phyloP scores from a whole-genome alignment of 1,140 invertebrate species.

The Drosophila kohkoa region DNA sequence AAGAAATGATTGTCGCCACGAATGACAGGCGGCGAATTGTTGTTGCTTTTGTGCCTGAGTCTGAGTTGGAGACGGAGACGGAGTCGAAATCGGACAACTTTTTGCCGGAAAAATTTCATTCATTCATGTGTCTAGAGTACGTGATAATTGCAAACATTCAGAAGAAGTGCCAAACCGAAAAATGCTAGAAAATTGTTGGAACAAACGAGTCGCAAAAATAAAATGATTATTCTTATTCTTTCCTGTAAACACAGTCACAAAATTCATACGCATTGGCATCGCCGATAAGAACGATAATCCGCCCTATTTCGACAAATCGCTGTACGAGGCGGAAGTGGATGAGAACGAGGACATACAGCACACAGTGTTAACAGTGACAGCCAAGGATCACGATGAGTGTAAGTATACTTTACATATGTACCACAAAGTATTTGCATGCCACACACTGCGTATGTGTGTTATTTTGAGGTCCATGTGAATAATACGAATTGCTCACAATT shows the following conservation, averaged over 20 bases:
- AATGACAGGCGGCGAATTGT: constrained; percentile 67
- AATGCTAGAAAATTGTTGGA: constrained; percentile 1
- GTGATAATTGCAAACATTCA: constrained; percentile 60
- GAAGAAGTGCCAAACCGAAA: constrained; percentile 19
- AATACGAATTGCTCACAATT: constrained; percentile 51
- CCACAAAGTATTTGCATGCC: constrained; percentile 30
- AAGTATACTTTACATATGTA: constrained; percentile 87
- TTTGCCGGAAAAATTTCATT: constrained; percentile 44
- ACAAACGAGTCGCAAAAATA: constrained; percentile 31
- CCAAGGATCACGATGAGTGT: constrained; percentile 99
- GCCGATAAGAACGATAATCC: constrained; percentile 99
- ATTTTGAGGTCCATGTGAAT: constrained; percentile 36
- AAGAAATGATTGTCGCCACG: constrained; percentile 61
- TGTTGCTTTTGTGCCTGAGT: constrained; percentile 53
- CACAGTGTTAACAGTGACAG: constrained; percentile 97
- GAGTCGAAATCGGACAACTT: constrained; percentile 28
- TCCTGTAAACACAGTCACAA: constrained; percentile 89
- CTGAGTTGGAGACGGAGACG: constrained; percentile 11
- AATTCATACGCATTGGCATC: constrained; percentile 96
- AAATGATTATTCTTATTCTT: constrained; percentile 34
- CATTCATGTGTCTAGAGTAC: constrained; percentile 51
- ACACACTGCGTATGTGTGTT: constrained; percentile 4
- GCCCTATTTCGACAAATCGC: constrained; percentile 97
- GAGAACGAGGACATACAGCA: constrained; percentile 99
- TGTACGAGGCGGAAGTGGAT: constrained; percentile 98